Evolutionary conservation across 2,888 invertebrate species (phyloP).

Genomic region (Rhorus exstirpatorius): DNA sequence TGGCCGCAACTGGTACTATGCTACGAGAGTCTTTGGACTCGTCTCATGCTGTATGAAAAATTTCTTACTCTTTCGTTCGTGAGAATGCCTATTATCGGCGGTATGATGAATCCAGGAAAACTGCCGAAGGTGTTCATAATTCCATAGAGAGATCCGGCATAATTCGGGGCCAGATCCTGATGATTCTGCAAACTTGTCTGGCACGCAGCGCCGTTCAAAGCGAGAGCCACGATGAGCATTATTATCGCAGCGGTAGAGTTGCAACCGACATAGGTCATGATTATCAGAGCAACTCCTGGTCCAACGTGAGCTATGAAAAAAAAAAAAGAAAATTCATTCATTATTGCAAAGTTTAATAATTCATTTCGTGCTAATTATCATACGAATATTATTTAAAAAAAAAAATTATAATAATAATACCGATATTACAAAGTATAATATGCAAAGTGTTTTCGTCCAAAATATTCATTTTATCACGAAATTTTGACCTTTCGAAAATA

Average conservation of each 20-base stretch:
- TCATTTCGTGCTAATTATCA: too few relatives aligned
- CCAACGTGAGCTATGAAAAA: conserved; percentile 79
- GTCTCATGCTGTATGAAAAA: too few relatives aligned
- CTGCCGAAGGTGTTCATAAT: conserved; percentile 85
- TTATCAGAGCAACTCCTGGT: conserved; percentile 87
- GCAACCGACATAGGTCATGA: conserved; percentile 83
- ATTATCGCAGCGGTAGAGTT: conserved; percentile 78
- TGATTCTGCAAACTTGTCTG: conserved; percentile 84
- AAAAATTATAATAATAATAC: too few relatives aligned
- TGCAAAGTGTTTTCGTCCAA: too few relatives aligned
- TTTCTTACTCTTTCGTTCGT: conserved; percentile 70
- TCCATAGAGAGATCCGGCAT: conserved; percentile 84
- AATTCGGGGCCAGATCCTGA: conserved; percentile 85
- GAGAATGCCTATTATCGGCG: conserved; percentile 81
- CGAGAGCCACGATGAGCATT: conserved; percentile 81
- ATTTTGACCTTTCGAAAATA: too few relatives aligned
- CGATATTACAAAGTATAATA: too few relatives aligned
- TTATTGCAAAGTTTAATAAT: too few relatives aligned
- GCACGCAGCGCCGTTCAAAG: conserved; percentile 84
- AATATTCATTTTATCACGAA: too few relatives aligned
- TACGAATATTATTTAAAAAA: too few relatives aligned
- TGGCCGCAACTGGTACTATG: too few relatives aligned
- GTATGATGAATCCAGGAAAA: conserved; percentile 84
- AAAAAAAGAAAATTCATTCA: too few relatives aligned
- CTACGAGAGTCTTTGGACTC: too few relatives aligned